phyloP scores from a whole-genome alignment of 2,113 vertebrate species.

The Tragulus kanchil region DNA sequence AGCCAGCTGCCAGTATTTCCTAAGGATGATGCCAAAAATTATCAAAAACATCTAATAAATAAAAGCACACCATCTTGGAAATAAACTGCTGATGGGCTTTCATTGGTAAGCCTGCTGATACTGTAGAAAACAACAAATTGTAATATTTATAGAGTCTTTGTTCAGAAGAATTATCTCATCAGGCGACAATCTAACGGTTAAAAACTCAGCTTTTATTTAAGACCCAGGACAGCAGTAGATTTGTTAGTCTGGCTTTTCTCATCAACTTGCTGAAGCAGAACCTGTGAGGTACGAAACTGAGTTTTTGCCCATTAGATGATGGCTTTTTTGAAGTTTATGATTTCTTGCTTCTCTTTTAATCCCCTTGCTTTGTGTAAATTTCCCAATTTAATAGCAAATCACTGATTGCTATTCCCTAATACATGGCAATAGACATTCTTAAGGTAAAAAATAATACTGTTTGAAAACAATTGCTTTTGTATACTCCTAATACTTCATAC shows the following conservation, averaged over 20 bases:
- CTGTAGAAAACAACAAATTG: not conserved
- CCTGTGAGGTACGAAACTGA: not conserved
- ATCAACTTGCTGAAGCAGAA: not conserved
- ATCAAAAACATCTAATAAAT: slow-evolving; percentile 57
- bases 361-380: not conserved
- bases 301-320: not conserved
- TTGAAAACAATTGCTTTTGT: slow-evolving; percentile 42
- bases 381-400: not conserved
- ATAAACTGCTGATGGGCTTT: not conserved
- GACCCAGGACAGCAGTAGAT: not conserved
- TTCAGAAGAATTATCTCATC: slow-evolving; percentile 60
- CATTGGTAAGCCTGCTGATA: not conserved
- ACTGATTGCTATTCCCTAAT: not conserved
- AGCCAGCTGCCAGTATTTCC: slow-evolving; percentile 43
- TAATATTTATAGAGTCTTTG: slow-evolving; percentile 53
- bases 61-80: not conserved
- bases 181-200: not conserved
- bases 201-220: not conserved
- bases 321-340: not conserved
- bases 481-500: not conserved
- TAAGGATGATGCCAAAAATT: slow-evolving; percentile 40
- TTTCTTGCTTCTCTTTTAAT: slow-evolving; percentile 2
- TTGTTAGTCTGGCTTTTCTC: not conserved
- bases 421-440: not conserved
- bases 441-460: not conserved